Evolutionary conservation across 2,888 invertebrate genomes (phyloP).

Genomic region (Metallyticus violacea): DNA sequence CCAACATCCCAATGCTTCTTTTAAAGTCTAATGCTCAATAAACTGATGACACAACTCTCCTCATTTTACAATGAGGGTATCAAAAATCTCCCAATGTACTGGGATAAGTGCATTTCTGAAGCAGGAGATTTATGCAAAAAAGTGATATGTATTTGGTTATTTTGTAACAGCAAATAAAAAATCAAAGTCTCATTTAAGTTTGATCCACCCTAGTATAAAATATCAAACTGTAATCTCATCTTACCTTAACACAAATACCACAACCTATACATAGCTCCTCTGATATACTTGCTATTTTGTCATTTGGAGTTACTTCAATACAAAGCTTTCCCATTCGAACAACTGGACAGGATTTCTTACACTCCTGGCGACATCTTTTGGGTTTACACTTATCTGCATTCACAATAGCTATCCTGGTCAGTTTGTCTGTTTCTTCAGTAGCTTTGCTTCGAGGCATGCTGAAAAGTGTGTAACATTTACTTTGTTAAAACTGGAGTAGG

Average conservation of each 20-base stretch:
- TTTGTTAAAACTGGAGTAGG: too few relatives aligned
- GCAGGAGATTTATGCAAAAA: too few relatives aligned
- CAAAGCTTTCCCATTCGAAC: constrained; percentile 99
- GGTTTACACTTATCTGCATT: constrained; percentile 98
- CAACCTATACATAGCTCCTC: constrained; percentile 99
- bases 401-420: constrained; percentile 97
- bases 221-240: constrained; percentile 21
- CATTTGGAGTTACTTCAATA: constrained; percentile 94
- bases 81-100: too few relatives aligned
- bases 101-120: too few relatives aligned
- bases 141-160: too few relatives aligned
- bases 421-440: constrained; percentile 83
- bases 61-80: too few relatives aligned
- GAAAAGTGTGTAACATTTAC: too few relatives aligned
- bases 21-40: too few relatives aligned
- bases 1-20: too few relatives aligned
- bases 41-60: too few relatives aligned
- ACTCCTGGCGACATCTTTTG: constrained; percentile 97
- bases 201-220: neutral
- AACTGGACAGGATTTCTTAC: constrained; percentile 98
- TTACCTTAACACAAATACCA: constrained; percentile 98
- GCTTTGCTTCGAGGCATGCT: constrained; percentile 67
- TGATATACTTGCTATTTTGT: constrained; percentile 94
- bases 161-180: too few relatives aligned
- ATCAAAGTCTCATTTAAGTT: too few relatives aligned